A percentile compares a stretch with the other conserved stretches of the same genome.
Evolutionary conservation across 1,140 invertebrate species (phyloP).

Genomic region (Zaprionus inermis): DNA sequence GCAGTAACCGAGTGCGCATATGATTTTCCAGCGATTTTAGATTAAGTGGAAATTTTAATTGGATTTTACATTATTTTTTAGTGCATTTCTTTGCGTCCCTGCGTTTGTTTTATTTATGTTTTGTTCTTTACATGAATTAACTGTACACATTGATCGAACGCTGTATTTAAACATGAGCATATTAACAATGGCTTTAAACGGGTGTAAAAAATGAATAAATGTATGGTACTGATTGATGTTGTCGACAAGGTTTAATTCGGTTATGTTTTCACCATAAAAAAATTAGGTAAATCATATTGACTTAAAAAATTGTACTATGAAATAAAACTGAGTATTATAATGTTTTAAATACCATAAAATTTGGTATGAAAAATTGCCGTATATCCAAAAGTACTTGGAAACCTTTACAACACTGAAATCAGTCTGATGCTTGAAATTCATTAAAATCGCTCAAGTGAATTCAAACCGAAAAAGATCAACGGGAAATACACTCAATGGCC

Average conservation of each 20-base stretch:
- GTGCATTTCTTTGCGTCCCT: neutral
- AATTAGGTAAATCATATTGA: neutral
- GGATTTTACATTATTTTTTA: slow-evolving; percentile 33
- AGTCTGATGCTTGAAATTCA: slow-evolving; percentile 5
- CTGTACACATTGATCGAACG: neutral
- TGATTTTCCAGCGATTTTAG: slow-evolving; percentile 43
- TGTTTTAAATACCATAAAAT: no score
- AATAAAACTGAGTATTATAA: neutral
- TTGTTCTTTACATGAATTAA: neutral
- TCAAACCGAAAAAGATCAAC: slow-evolving; percentile 41
- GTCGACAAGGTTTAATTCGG: neutral
- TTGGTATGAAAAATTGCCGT: no score
- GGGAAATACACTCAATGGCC: slow-evolving; percentile 22
- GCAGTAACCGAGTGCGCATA: slow-evolving; percentile 21
- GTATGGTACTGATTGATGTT: neutral
- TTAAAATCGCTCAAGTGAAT: slow-evolving; percentile 27
- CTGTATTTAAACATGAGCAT: neutral
- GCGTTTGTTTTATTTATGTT: neutral
- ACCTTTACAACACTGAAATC: neutral
- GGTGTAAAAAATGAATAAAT: neutral
- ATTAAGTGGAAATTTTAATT: slow-evolving; percentile 62
- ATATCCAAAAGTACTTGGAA: neutral
- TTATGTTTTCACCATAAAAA: no score
- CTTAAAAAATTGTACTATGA: neutral
- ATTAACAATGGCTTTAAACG: neutral